phyloP scores from a whole-genome alignment of 1,140 invertebrate species.

The Ceratina calcarata region DNA sequence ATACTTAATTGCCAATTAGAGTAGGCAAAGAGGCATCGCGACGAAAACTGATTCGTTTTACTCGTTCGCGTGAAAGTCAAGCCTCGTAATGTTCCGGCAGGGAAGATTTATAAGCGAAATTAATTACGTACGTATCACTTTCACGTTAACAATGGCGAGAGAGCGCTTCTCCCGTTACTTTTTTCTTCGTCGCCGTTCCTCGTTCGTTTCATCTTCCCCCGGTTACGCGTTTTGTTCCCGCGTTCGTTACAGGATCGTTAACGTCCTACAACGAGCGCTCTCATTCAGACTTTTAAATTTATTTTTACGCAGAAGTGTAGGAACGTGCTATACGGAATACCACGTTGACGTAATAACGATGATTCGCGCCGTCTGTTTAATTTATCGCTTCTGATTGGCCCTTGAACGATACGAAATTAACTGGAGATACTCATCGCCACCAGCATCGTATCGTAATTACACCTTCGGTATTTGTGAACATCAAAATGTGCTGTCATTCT shows the following conservation, averaged over 20 bases:
- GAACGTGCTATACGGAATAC: background rate
- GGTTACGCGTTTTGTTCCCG: conserved; percentile 28
- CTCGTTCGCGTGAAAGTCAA: conserved; percentile 52
- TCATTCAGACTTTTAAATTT: conserved; percentile 15
- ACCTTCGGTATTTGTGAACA: too few species aligned
- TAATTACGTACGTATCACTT: conserved; percentile 62
- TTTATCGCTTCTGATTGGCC: background rate
- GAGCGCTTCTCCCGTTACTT: conserved; percentile 1
- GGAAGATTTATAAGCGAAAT: conserved; percentile 66
- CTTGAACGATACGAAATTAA: conserved; percentile 1
- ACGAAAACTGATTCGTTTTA: conserved; percentile 61
- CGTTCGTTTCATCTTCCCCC: conserved; percentile 25
- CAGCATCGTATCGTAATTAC: too few species aligned
- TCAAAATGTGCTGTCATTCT: too few species aligned
- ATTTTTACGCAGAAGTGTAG: background rate
- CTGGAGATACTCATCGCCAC: too few species aligned
- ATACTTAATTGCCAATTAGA: conserved; percentile 71
- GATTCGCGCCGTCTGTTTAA: background rate
- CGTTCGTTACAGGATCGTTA: conserved; percentile 24
- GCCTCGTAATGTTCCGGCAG: conserved; percentile 49
- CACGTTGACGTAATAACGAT: background rate
- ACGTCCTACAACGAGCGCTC: background rate
- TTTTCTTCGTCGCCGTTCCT: background rate
- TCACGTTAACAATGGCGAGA: conserved; percentile 53
- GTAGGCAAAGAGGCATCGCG: conserved; percentile 56